Base-by-base conservation (phyloP, 2,888 invertebrate genomes). In the Chorisops tibialis region DNA sequence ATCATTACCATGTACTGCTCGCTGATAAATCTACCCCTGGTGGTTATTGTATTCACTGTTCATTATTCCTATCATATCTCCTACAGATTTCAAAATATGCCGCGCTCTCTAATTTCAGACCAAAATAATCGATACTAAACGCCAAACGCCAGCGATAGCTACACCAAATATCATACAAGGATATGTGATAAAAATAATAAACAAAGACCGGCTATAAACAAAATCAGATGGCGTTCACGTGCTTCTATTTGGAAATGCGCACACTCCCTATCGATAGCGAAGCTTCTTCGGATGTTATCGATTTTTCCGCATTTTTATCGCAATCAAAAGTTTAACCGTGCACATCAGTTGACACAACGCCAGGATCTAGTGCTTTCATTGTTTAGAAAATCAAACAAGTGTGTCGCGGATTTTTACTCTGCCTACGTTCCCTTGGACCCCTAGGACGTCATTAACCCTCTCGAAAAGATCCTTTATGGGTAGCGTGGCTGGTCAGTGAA, bases 331-430 rank as follows among this genome's bases (percentile, higher is more conserved):
- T n/a, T n/a, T 22, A 9, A n/a, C 12, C 14, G 24, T 45, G 43
- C 22, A 24, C 43, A 35, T 11, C 3, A 16, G 18, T 45, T 56
- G 56, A 56, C 56, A 56, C 30, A 56, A 43, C 18, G 56, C n/a
- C 43, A 11, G 18, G 22, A 56, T 19, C 41, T 5, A 18, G 3
- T 14, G 24, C 9, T 41, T 54, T 54, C 41, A 16, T 54, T 54
- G 52, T 54, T 39, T 22, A 41, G 38, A 41, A 41, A 54, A 54
- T 54, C 41, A 22, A 54, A 54, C 52, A 54, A 54, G 52, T 54
- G 52, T 54, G 30, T 30, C 30, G 30, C 30, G 1, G 9, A 30
- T 1, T 30, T 30, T 30, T 30, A 7, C 30, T 7, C 9, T 30
- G 5, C 30, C 30, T 30, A 30, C 5, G 9, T 30, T 30, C 30